These are phyloP conservation scores for Cheilosia grossa DNA, from an alignment of 2,888 invertebrate species.

Conservation along the genomic window DNA sequence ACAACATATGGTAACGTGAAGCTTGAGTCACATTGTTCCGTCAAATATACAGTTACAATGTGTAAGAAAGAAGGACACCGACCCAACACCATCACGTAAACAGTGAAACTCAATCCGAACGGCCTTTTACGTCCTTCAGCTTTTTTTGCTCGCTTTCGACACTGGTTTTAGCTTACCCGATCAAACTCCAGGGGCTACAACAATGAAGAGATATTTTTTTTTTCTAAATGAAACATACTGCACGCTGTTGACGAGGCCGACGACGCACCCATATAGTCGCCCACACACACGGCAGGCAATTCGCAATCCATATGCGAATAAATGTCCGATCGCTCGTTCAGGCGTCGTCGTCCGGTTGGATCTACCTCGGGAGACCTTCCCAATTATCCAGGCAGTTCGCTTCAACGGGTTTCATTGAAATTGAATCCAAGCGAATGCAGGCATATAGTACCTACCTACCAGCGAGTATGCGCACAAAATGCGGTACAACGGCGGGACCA, in stretches of 20 bases:
- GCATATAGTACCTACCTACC: slow-evolving; percentile 1
- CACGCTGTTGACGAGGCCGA: slow-evolving; percentile 16
- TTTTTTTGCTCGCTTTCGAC: slow-evolving; percentile 22
- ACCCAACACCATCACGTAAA: slow-evolving; percentile 69
- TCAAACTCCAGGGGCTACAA: slow-evolving; percentile 17
- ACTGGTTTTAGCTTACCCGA: slow-evolving; percentile 18
- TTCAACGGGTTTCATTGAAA: slow-evolving; percentile 69
- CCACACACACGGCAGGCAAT: slow-evolving; percentile 67
- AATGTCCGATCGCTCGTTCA: slow-evolving; percentile 41
- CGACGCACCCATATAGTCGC: slow-evolving; percentile 69
- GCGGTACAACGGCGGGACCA: slow-evolving; percentile 54
- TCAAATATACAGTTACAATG: slow-evolving; percentile 69
- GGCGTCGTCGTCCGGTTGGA: slow-evolving; percentile 42
- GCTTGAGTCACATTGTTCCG: slow-evolving; percentile 39
- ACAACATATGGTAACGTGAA: slow-evolving; percentile 63
- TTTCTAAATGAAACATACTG: slow-evolving; percentile 55
- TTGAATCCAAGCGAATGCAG: slow-evolving; percentile 47
- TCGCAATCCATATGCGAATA: slow-evolving; percentile 37
- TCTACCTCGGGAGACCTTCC: slow-evolving; percentile 66
- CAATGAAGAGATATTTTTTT: not conserved
- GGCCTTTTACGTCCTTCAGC: slow-evolving; percentile 73
- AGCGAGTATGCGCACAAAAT: slow-evolving; percentile 25
- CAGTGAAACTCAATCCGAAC: slow-evolving; percentile 71
- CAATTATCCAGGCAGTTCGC: slow-evolving; percentile 74
- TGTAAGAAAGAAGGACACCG: slow-evolving; percentile 69